Evolutionary conservation across 2,888 invertebrate genomes (phyloP).

Genomic region (Pharmacophagus antenor): DNA sequence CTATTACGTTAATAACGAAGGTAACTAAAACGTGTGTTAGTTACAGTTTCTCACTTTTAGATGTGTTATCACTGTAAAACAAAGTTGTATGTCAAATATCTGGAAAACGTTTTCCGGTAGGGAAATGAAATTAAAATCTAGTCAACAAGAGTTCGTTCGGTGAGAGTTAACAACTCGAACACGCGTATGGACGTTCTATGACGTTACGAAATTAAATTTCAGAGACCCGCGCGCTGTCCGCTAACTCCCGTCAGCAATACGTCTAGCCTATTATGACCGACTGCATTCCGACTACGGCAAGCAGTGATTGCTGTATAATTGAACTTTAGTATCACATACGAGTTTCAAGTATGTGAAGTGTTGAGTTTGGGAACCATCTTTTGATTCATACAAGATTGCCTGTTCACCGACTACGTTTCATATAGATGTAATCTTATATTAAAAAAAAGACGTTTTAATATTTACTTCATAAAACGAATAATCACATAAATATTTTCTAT

Average conservation of each 20-base stretch:
- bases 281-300: background rate
- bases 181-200: no score
- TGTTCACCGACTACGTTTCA: background rate
- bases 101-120: background rate
- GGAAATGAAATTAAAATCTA: slow-evolving; percentile 11
- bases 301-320: background rate
- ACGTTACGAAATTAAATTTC: slow-evolving; percentile 17
- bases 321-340: background rate
- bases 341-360: background rate
- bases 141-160: background rate
- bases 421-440: no score
- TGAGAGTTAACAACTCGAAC: slow-evolving; percentile 3
- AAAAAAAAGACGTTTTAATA: no score
- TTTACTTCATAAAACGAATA: background rate
- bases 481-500: no score
- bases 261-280: background rate
- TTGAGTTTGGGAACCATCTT: background rate
- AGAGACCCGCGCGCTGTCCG: background rate
- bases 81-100: background rate
- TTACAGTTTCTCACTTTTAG: background rate
- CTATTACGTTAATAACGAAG: background rate
- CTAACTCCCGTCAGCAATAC: background rate
- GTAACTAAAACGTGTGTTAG: background rate
- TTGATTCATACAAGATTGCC: background rate
- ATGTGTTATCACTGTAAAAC: background rate